Evolutionary conservation across 1,140 invertebrate genomes (phyloP), one percentile per base, ranked within the genome.

Genomic region (Sitophilus oryzae): DNA sequence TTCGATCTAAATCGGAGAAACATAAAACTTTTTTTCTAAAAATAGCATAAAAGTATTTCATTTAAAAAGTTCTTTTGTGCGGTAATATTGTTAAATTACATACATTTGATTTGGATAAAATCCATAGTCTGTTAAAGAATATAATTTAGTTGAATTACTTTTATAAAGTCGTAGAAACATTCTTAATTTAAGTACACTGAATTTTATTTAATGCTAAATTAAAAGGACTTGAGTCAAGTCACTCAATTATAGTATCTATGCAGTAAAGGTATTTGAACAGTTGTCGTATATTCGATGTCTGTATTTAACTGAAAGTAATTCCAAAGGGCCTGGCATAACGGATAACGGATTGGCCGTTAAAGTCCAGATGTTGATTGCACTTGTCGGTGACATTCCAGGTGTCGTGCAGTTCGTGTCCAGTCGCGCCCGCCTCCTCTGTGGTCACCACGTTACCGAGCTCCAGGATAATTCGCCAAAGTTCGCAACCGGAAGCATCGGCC

Each of bases 381-480:
- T 58, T 59, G 61, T 61, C 56, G 62, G 52, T 66, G 51, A 58
- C 44, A 55, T 67, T 67, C 30, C 64, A 70, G 65, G 68, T 70
- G 38, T 69, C 75, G 37, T 77, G 80, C 63, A 81, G 79, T 68
- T 80, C 79, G 2, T 84, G 81, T 68, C 81, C 82, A 45, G 66
- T 79, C 65, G 78, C 83, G 51, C 84, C 84, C 18, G 80, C 85
- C 10, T 78, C 88, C 40, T 73, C 88, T 30, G 77, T 88, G n/a
- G n/a, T n/a, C 36, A 86, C 82, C 11, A 79, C 83, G 15, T 80
- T 86, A 46, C 81, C 83, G 37, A 70, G 77, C 61, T 79, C 82
- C 11, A 78, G 87, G 61, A 91, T 92, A 64, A 90, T 93, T 66
- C 79, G 91, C 11, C 90, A 94, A 75, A 92, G 90, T 71, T 93